Percentiles rank a stretch among this genome's conserved stretches.
Evolutionary conservation across 2,888 invertebrate species (phyloP).

Genomic region (Raillietiella orientalis): DNA sequence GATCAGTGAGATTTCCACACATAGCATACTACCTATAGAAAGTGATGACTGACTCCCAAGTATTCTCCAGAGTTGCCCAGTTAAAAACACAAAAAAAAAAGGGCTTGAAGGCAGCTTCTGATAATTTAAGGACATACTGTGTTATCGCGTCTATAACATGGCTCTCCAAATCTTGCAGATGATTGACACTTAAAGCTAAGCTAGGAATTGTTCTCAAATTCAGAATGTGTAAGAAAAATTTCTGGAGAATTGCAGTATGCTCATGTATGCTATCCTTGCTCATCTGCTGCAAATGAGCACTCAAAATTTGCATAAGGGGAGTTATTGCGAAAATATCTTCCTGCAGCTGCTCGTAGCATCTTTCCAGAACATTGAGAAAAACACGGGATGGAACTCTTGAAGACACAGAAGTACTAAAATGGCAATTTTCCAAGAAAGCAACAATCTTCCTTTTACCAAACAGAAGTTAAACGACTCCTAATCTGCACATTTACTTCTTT

Average conservation of each 20-base stretch:
- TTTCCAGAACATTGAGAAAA: too few relatives aligned
- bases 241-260: not conserved
- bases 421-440: too few relatives aligned
- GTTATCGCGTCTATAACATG: slow-evolving; percentile 42
- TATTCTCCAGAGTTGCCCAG: slow-evolving; percentile 30
- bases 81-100: slow-evolving; percentile 55
- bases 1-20: slow-evolving; percentile 1
- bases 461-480: too few relatives aligned
- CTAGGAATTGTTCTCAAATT: not conserved
- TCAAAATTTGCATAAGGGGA: too few relatives aligned
- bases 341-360: too few relatives aligned
- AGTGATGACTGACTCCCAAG: slow-evolving; percentile 31
- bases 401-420: too few relatives aligned
- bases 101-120: slow-evolving; percentile 59
- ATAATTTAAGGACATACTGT: slow-evolving; percentile 46
- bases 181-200: slow-evolving; percentile 11
- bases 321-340: too few relatives aligned
- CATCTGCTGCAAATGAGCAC: too few relatives aligned
- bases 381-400: too few relatives aligned
- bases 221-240: not conserved
- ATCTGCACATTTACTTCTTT: too few relatives aligned
- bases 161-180: slow-evolving; percentile 28
- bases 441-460: too few relatives aligned
- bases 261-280: not conserved
- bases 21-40: slow-evolving; percentile 33